Evolutionary conservation across 2,113 vertebrate genomes (phyloP), one percentile per base, ranked within the genome.

Genomic region (Clupea harengus): DNA sequence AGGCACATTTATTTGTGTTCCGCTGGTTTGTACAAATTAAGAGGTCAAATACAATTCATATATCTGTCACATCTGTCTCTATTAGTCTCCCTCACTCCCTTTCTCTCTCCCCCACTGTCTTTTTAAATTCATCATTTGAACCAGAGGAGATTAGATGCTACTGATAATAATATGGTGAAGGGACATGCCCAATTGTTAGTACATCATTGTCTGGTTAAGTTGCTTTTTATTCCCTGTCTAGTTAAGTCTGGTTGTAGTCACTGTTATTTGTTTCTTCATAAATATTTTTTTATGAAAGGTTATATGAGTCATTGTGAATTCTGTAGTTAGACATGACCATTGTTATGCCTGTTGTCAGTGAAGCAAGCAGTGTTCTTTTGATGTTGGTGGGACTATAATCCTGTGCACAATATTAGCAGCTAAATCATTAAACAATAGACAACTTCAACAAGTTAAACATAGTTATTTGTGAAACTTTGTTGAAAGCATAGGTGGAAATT

Each of bases 271-370:
- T 72, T 72, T 72, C 64, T 72, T 72, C 9, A 7, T 72, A 25
- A 28, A 72, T 72, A 25, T 72, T 72, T 39, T 67, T 72, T 32
- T 32, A 72, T 72, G 64, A 28, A 25, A 32, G 64, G 25, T 78
- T 39, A 78, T 78, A 78, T 78, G 72, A 78, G 72, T 78, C 72
- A 78, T 39, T 78, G 72, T 78, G 72, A 78, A 78, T 78, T 78
- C 15, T 39, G 72, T 78, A 44, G 72, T 32, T 17, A 78, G 28
- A 78, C 72, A 78, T 78, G 28, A 39, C 28, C 72, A 78, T 78
- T 78, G 72, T 78, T 78, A 78, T 39, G 72, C 72, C 72, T 78
- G 72, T 78, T 78, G 72, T 78, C 72, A 78, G 72, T 78, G 28
- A 39, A 32, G 72, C 72, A 78, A 15, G 32, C 28, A 32, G 28